Percentiles rank a stretch among this genome's conserved stretches.
phyloP scores from a whole-genome alignment of 2,113 vertebrate genomes.

The Steatornis caripensis region DNA sequence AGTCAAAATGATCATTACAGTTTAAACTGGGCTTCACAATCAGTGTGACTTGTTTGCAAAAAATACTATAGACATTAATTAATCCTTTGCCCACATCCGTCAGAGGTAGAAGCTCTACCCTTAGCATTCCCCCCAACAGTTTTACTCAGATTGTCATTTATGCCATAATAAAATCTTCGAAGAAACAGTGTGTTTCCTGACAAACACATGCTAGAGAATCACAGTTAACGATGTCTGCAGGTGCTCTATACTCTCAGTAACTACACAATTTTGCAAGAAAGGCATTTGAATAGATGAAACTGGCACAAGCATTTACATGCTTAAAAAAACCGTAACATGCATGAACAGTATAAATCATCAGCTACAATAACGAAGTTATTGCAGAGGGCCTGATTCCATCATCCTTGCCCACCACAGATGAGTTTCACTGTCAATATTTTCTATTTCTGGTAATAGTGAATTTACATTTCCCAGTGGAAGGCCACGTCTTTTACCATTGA shows the following conservation, averaged over 20 bases:
- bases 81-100: not conserved
- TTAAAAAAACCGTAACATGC: not conserved
- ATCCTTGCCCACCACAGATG: not conserved
- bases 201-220: not conserved
- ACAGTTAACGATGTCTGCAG: not conserved
- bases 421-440: not conserved
- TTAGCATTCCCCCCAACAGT: not conserved
- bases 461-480: not conserved
- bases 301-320: not conserved
- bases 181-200: not conserved
- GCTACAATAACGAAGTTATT: not conserved
- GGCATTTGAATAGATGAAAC: not conserved
- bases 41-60: not conserved
- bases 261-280: not conserved
- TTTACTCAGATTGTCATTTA: not conserved
- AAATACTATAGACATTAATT: not conserved
- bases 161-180: not conserved
- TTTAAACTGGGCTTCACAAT: not conserved
- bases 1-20: not conserved
- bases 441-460: not conserved
- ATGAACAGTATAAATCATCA: not conserved
- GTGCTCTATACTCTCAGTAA: not conserved
- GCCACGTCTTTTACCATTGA: not conserved
- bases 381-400: not conserved
- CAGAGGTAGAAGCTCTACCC: not conserved